Percentiles rank a stretch among this genome's conserved stretches.
phyloP scores from a whole-genome alignment of 2,113 vertebrate species.

The Taurulus bubalis region DNA sequence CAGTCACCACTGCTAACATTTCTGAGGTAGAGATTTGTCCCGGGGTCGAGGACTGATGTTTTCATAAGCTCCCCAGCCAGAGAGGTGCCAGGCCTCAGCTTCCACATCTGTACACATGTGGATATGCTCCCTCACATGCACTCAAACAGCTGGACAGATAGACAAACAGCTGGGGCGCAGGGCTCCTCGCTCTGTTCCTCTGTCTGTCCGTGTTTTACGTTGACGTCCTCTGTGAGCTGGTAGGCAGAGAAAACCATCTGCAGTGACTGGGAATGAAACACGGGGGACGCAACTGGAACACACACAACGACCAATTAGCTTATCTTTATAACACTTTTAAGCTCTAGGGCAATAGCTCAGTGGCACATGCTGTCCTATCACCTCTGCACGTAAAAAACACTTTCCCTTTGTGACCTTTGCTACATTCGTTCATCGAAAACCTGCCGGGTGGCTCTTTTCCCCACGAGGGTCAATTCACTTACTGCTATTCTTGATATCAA shows the following conservation, averaged over 20 bases:
- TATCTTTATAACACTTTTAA: constrained; percentile 48
- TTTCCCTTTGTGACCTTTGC: constrained; percentile 71
- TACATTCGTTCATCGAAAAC: constrained; percentile 63
- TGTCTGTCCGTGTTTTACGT: constrained; percentile 63
- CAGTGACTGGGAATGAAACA: constrained; percentile 86
- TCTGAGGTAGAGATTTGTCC: constrained; percentile 92
- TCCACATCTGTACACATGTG: constrained; percentile 7
- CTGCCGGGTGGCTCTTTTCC: constrained; percentile 37
- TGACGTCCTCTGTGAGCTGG: constrained; percentile 85
- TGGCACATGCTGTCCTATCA: constrained; percentile 30
- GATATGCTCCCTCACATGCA: not conserved
- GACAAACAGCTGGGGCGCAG: not conserved
- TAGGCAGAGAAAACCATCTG: constrained; percentile 89
- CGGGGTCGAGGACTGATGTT: constrained; percentile 85
- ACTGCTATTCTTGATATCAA: constrained; percentile 3
- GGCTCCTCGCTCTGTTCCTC: not conserved
- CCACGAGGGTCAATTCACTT: not conserved
- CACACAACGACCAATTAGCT: constrained; percentile 39
- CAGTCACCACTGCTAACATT: constrained; percentile 84
- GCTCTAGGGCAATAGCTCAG: constrained; percentile 36
- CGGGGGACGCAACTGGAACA: constrained; percentile 50
- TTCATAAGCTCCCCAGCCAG: constrained; percentile 88
- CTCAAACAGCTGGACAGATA: constrained; percentile 11
- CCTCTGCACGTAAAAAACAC: constrained; percentile 10
- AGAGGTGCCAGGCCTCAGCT: constrained; percentile 72